Conservation (phyloP, 2,797 vertebrate species). For the Tragopan temminckii region DNA sequence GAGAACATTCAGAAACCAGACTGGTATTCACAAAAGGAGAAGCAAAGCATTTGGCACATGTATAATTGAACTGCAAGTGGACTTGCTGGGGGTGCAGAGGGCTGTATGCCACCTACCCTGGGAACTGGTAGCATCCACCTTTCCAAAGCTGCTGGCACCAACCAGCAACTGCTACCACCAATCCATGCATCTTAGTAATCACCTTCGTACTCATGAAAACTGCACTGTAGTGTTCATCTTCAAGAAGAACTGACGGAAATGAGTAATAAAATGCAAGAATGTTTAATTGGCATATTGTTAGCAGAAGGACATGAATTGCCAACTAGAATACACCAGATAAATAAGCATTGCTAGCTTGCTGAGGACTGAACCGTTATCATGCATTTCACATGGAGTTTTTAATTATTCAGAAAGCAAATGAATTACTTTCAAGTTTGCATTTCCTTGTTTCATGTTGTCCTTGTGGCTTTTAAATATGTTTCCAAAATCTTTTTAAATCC, state of each 20-base stretch:
- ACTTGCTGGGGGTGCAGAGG: rapidly evolving
- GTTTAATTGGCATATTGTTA: conserved; percentile 2
- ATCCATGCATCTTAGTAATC: rapidly evolving
- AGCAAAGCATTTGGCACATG: not conserved
- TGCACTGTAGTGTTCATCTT: not conserved
- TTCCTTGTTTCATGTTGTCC: conserved; percentile 17
- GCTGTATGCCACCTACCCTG: rapidly evolving
- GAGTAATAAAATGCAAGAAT: not conserved
- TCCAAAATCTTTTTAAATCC: not conserved
- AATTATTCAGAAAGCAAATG: conserved; percentile 46
- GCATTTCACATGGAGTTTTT: conserved; percentile 4
- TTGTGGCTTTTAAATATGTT: not conserved
- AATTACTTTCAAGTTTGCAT: not conserved
- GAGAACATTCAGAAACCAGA: not conserved
- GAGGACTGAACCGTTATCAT: not conserved
- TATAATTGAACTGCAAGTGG: not conserved
- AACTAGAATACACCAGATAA: conserved; percentile 3
- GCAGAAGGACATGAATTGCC: conserved; percentile 16
- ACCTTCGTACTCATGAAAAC: rapidly evolving
- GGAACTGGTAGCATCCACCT: rapidly evolving
- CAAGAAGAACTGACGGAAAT: not conserved
- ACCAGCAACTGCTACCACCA: rapidly evolving
- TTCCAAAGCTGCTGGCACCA: not conserved
- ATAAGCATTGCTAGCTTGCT: conserved; percentile 27
- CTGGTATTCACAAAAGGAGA: rapidly evolving